Percentiles rank a stretch among this genome's conserved stretches.
phyloP scores from a whole-genome alignment of 2,113 vertebrate species.

The Phalacrocorax aristotelis region DNA sequence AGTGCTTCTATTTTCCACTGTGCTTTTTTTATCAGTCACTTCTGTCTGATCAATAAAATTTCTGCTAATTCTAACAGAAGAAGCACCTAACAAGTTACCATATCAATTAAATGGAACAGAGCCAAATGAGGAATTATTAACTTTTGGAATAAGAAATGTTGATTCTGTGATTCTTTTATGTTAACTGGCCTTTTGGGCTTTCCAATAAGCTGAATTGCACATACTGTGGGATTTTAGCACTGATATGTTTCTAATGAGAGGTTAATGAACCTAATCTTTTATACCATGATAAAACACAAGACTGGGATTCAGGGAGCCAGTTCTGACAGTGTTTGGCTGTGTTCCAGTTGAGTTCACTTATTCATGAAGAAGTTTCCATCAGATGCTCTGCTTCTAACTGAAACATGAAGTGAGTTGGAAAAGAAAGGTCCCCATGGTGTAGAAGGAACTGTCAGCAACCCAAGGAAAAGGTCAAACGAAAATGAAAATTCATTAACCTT shows the following conservation, averaged over 20 bases:
- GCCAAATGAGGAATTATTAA: slow-evolving; percentile 25
- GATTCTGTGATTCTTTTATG: slow-evolving; percentile 21
- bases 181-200: slow-evolving; percentile 28
- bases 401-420: slow-evolving; percentile 30
- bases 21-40: background rate
- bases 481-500: slow-evolving; percentile 54
- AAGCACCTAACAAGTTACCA: background rate
- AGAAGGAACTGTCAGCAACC: slow-evolving; percentile 21
- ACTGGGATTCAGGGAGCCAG: slow-evolving; percentile 34
- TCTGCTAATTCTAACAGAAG: background rate
- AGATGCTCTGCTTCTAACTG: background rate
- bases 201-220: slow-evolving; percentile 27
- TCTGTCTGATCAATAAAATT: background rate
- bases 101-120: background rate
- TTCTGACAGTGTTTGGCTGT: slow-evolving; percentile 27
- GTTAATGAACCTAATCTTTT: slow-evolving; percentile 64
- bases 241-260: slow-evolving; percentile 55
- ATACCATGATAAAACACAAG: slow-evolving; percentile 8
- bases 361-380: slow-evolving; percentile 41
- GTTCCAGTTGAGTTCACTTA: slow-evolving; percentile 45
- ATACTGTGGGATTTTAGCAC: slow-evolving; percentile 24
- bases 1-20: background rate
- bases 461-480: slow-evolving; percentile 39
- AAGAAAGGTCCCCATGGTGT: background rate
- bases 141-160: slow-evolving; percentile 6